phyloP scores from a whole-genome alignment of 1,140 invertebrate species.

The Brachionus asplanchnoidis region DNA sequence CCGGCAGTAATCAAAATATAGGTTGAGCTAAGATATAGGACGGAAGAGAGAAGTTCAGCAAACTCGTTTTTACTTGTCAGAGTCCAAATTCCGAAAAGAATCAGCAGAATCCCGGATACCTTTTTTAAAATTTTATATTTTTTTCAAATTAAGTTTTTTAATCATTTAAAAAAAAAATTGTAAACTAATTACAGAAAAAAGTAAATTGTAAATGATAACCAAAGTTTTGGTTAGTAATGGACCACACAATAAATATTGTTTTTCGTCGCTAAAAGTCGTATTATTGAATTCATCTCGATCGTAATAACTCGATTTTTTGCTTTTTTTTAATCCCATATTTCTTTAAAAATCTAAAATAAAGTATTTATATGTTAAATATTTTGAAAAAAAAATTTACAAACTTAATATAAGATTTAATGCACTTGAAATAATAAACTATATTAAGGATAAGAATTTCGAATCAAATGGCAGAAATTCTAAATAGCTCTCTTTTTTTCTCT shows the following conservation, averaged over 20 bases:
- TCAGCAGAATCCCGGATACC: constrained; percentile 6
- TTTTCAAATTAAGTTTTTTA: background rate
- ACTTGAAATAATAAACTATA: background rate
- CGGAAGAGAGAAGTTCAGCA: background rate
- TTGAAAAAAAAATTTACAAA: background rate
- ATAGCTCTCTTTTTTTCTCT: background rate
- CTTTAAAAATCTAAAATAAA: background rate
- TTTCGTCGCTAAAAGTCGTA: background rate
- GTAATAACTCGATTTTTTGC: background rate
- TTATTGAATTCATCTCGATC: background rate
- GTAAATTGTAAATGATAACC: constrained; percentile 18
- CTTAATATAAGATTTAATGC: background rate
- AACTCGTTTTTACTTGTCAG: background rate
- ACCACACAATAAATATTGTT: constrained; percentile 22
- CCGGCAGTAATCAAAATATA: constrained; percentile 31
- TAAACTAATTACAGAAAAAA: background rate
- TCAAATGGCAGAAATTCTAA: background rate
- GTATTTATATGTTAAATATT: background rate
- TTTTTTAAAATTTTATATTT: background rate
- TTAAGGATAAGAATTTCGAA: background rate
- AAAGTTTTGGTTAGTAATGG: background rate
- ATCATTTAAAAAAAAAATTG: background rate
- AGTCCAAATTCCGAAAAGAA: constrained; percentile 26
- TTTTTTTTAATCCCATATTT: background rate
- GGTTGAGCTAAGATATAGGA: background rate